phyloP scores from a whole-genome alignment of 1,140 invertebrate species.

The Macrobrachium nipponense region DNA sequence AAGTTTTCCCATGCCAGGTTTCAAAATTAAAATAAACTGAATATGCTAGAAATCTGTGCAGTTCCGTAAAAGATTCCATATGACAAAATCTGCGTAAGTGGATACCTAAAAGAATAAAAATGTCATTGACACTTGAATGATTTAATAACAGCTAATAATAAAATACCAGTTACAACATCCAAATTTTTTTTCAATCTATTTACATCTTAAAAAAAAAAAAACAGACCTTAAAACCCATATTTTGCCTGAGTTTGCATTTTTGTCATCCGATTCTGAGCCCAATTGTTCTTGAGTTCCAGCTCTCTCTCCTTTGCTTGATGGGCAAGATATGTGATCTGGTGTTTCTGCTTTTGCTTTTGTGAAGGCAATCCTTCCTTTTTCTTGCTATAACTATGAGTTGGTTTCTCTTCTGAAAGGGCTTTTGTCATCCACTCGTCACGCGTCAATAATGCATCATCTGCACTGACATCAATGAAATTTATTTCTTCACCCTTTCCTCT shows the following conservation, averaged over 20 bases:
- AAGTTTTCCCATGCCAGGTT: too few relatives aligned
- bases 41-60: too few relatives aligned
- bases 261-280: constrained; percentile 87
- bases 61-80: too few relatives aligned
- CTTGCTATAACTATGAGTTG: constrained; percentile 71
- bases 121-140: too few relatives aligned
- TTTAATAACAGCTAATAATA: too few relatives aligned
- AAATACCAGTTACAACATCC: background rate
- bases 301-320: constrained; percentile 95
- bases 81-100: too few relatives aligned
- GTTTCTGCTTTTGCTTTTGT: constrained; percentile 82
- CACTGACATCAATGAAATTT: constrained; percentile 85
- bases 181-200: background rate
- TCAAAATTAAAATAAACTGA: too few relatives aligned
- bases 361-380: constrained; percentile 76
- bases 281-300: constrained; percentile 91
- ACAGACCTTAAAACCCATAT: constrained; percentile 82
- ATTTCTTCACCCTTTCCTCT: constrained; percentile 71
- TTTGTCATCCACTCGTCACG: constrained; percentile 85
- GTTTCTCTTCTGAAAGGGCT: constrained; percentile 81
- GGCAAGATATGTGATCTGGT: constrained; percentile 96
- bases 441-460: constrained; percentile 84
- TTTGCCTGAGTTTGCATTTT: constrained; percentile 87
- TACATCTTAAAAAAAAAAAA: background rate
- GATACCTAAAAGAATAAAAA: too few relatives aligned